Evolutionary conservation across 23 tunicate species (phyloP), one percentile per base, ranked within the genome.

Genomic region (Styela plicata): DNA sequence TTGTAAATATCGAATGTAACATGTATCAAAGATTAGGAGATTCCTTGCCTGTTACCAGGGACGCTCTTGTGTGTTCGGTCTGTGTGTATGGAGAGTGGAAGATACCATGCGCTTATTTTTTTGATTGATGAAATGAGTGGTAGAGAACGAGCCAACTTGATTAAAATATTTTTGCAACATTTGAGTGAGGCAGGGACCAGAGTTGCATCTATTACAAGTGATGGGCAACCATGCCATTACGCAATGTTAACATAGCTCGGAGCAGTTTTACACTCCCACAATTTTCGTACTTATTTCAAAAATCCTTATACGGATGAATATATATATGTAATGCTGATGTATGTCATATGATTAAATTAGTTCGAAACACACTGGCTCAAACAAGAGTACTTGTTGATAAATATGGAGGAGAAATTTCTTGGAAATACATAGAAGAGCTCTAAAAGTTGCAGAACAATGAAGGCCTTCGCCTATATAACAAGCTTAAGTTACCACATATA

Each of bases 381-480:
- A 5, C 13, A 7, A 13, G 57, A 5, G 13, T 44, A 5, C 57
- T 44, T 5, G 13, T 5, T 5, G 13, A 44, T 44, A 7, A 44
- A 7, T 5, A 44, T 44, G 57, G 57, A 44, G 57, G 57, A 7
- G 57, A 7, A n/a, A 44, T 44, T 5, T 44, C 57, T 44, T 80
- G 83, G 83, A 63, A 63, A 22, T 65, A 80, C 64, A 80, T 80
- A 31, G 52, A 23, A 63, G 73, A 31, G 33, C 23, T 80, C 2
- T 44, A 80, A 22, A 34, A 64, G 24, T 31, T 80, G 61, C 83
- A 80, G 32, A 30, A 24, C 2, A 31, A 65, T 2, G 74, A 80
- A 64, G 83, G 83, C 24, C 37, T 80, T 13, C 34, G 64, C 16
- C 27, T 80, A 10, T 71, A 31, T 18, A 80, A 80, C 52, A 64